Conservation (phyloP, 2,888 invertebrate genomes). For the Falcaria lacertinaria region DNA sequence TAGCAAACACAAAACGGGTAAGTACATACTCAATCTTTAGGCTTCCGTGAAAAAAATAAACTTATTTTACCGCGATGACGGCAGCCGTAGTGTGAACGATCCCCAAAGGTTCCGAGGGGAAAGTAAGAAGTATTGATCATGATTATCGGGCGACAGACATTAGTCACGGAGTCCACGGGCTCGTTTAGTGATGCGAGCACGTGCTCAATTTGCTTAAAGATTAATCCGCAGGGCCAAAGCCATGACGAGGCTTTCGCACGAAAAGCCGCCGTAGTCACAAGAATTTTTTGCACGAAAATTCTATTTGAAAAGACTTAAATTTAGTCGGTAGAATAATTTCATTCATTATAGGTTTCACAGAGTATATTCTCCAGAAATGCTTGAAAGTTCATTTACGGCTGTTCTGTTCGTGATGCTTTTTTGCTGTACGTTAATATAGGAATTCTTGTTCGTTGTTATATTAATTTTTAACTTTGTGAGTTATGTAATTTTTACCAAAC, state of each 20-base stretch:
- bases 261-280: neutral
- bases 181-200: slow-evolving; percentile 3
- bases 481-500: no score
- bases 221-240: slow-evolving; percentile 1
- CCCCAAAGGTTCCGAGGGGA: neutral
- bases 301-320: neutral
- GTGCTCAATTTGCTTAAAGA: slow-evolving; percentile 4
- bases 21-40: neutral
- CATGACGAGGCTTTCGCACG: slow-evolving; percentile 1
- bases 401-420: neutral
- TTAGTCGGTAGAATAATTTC: neutral
- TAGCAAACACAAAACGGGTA: neutral
- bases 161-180: neutral
- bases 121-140: neutral
- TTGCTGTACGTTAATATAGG: no score
- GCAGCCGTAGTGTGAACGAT: neutral
- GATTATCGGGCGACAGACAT: neutral
- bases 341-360: neutral
- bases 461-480: no score
- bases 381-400: neutral
- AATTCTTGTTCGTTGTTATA: no score
- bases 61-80: neutral
- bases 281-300: neutral
- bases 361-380: neutral
- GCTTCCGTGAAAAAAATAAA: neutral